These are phyloP conservation scores for Pontoporia blainvillei DNA, from an alignment of 2,113 vertebrate genomes.

Conservation along the genomic window DNA sequence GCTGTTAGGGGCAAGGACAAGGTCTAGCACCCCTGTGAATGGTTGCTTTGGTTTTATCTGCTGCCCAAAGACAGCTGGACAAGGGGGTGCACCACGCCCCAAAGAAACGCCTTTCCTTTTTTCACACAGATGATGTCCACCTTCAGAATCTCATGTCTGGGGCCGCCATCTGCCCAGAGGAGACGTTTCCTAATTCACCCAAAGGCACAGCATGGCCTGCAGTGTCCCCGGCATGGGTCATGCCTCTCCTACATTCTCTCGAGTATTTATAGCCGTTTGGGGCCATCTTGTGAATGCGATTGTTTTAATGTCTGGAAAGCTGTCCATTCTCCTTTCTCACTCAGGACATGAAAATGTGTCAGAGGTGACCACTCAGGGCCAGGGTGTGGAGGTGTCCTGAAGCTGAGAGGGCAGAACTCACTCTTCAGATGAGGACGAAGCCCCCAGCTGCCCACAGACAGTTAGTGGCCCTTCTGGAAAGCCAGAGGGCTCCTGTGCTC, in stretches of 20 bases:
- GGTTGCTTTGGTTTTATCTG: not conserved
- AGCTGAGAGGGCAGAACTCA: not conserved
- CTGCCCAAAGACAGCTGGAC: not conserved
- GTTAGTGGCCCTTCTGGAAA: not conserved
- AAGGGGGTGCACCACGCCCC: not conserved
- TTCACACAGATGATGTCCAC: not conserved
- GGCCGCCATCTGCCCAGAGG: not conserved
- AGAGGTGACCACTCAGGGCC: not conserved
- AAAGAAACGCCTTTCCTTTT: not conserved
- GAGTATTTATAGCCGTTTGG: not conserved
- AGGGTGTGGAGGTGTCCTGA: not conserved
- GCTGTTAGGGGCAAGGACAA: not conserved
- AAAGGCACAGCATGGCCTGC: not conserved
- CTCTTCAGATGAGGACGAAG: not conserved
- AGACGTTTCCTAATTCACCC: not conserved
- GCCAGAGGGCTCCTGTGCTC: not conserved
- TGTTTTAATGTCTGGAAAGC: not conserved
- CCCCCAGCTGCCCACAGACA: not conserved
- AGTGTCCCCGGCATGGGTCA: accelerated
- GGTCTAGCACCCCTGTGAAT: not conserved
- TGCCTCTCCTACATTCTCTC: not conserved
- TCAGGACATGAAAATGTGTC: not conserved
- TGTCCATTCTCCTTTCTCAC: not conserved
- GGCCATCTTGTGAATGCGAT: accelerated
- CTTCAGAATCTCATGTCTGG: not conserved